Percentiles rank a stretch among this genome's conserved stretches.
Evolutionary conservation across 2,888 invertebrate genomes (phyloP).

Genomic region (Strigamia crassipes): DNA sequence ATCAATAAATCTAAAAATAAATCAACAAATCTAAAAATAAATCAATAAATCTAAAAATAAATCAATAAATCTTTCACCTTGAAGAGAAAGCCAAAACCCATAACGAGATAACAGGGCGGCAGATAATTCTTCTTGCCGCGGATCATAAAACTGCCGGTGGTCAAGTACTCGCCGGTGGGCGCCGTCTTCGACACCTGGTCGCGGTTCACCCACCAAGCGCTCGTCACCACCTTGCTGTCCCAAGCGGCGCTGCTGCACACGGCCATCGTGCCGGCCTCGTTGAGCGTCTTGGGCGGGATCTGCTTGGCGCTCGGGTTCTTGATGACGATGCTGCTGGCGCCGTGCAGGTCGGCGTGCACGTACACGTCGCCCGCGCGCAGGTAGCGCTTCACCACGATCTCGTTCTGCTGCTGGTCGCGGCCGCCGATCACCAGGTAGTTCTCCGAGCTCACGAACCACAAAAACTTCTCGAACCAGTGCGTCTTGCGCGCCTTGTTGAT

Average conservation of each 20-base stretch:
- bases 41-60: too few species aligned
- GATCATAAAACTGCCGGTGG: constrained; percentile 96
- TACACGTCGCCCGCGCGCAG: constrained; percentile 84
- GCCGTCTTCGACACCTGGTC: constrained; percentile 97
- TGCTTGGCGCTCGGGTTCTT: constrained; percentile 72
- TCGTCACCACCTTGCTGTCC: constrained; percentile 95
- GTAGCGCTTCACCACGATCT: constrained; percentile 93
- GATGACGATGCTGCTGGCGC: constrained; percentile 88
- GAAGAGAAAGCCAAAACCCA: constrained; percentile 93
- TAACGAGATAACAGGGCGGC: constrained; percentile 85
- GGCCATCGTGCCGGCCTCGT: constrained; percentile 96
- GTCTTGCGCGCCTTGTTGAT: constrained; percentile 93
- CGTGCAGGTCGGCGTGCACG: constrained; percentile 94
- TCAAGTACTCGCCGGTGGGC: constrained; percentile 95
- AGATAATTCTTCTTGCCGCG: constrained; percentile 95
- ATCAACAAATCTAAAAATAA: too few species aligned
- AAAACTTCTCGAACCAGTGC: constrained; percentile 99
- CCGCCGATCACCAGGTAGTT: constrained; percentile 88
- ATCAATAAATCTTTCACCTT: too few species aligned
- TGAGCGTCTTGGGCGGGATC: constrained; percentile 90
- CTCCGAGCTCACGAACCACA: constrained; percentile 97
- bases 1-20: too few species aligned
- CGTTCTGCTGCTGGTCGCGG: constrained; percentile 97
- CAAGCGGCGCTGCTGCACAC: constrained; percentile 94
- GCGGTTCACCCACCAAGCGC: constrained; percentile 96